Base-by-base conservation (phyloP, 1,140 invertebrate species). In the Pentalonia nigronervosa region DNA sequence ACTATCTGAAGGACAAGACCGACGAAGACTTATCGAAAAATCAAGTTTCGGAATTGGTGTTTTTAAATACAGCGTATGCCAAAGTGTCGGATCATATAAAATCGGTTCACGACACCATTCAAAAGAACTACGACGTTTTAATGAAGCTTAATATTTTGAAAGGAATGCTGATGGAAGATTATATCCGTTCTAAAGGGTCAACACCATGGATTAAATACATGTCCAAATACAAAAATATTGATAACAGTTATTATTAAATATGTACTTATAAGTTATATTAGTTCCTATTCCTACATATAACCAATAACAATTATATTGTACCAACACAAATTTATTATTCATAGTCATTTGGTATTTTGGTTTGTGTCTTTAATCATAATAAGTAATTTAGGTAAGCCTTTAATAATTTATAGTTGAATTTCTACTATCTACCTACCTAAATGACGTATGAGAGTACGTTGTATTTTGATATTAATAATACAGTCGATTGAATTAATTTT, bases 101-200 rank as follows among this genome's bases (percentile, higher is more conserved):
- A 89, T 50, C 25, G n/a, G 47, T 89, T 53, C 17, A 89, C 48
- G 34, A 34, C 8, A 45, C 48, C 20, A 50, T 89, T 20, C 47
- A 89, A 89, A 89, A 53, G 87, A 89, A 89, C 9, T 36, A 36
- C 47, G 87, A 89, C 11, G 20, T 50, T 11, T 34, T 89, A 2
- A 89, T 53, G 87, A 89, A 89, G n/a, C 47, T 89, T 34, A 89
- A 89, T 53, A 89, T 89, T 11, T 53, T 89, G 34, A 89, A 89
- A 53, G 87, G 87, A 23, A 89, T 89, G 87, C n/a, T 89, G 1
- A 53, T 53, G 87, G 87, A 53, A 36, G n/a, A 53, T n/a, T 36
- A 23, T 47, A 47, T 86, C 11, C 87, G n/a, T 11, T 89, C 87
- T 11, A 89, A 53, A 21, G 87, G 21, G 8, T 50, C 48, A 7